Conservation (phyloP, 2,797 vertebrate genomes). For the Chiloscyllium punctatum region DNA sequence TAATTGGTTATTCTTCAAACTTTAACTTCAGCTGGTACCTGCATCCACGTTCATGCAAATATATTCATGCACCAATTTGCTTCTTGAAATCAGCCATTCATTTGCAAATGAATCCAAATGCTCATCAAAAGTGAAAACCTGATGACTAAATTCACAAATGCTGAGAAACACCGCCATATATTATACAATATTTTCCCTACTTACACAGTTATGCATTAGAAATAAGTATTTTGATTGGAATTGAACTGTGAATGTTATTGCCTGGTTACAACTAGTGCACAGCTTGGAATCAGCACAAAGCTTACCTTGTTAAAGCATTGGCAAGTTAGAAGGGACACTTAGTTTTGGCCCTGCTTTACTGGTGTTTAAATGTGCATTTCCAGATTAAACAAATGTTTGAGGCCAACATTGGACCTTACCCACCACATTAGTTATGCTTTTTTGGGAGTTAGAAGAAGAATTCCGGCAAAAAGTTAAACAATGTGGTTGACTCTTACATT, state of each 20-base stretch:
- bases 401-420: neutral
- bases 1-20: neutral
- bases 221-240: neutral
- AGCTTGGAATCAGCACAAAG: neutral
- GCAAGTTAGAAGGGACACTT: slow-evolving; percentile 13
- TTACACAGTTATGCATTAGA: neutral
- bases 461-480: neutral
- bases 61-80: neutral
- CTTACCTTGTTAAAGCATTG: neutral
- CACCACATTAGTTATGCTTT: neutral
- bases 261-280: neutral
- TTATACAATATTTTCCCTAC: neutral
- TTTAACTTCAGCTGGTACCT: neutral
- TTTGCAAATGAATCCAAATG: neutral
- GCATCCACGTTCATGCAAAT: neutral
- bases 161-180: neutral
- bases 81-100: neutral
- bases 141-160: neutral
- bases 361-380: neutral
- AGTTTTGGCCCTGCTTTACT: neutral
- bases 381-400: slow-evolving; percentile 12
- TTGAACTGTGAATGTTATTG: neutral
- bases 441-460: neutral
- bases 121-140: neutral
- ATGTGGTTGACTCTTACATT: too few species aligned